Conservation (phyloP, 2,888 invertebrate genomes). For the Lysandra coridon region DNA sequence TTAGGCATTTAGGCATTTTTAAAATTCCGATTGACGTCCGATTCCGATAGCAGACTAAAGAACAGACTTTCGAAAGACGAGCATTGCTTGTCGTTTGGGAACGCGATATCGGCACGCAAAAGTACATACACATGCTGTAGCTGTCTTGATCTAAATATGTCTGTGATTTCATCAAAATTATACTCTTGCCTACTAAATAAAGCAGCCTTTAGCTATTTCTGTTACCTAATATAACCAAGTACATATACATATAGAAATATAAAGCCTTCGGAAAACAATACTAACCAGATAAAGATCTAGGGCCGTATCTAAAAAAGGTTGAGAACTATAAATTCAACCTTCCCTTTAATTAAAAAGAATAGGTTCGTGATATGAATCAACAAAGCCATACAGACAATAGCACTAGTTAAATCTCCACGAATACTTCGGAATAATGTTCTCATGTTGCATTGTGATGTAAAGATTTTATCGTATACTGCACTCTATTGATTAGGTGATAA, state of each 20-base stretch:
- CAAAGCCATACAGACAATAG: slow-evolving; percentile 2
- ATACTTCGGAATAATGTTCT: slow-evolving; percentile 31
- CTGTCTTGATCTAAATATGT: too few species aligned
- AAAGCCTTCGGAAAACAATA: background rate
- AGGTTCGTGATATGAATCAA: slow-evolving; percentile 18
- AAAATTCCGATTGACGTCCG: too few species aligned
- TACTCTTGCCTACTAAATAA: background rate
- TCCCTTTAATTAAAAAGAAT: slow-evolving; percentile 27
- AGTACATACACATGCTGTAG: too few species aligned
- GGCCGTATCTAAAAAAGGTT: background rate
- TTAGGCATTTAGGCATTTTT: too few species aligned
- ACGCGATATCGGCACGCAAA: too few species aligned
- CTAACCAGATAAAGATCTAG: background rate
- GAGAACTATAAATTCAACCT: slow-evolving; percentile 7
- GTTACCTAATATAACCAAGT: background rate
- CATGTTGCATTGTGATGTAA: background rate
- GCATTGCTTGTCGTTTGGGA: too few species aligned
- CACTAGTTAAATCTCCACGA: slow-evolving; percentile 30
- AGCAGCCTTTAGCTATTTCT: background rate
- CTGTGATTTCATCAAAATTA: background rate
- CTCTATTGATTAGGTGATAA: background rate
- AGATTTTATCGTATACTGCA: background rate
- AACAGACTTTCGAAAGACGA: too few species aligned
- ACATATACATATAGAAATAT: background rate
- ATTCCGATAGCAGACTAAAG: too few species aligned